phyloP scores from a whole-genome alignment of 2,113 vertebrate genomes.

The Mormyrus lacerda region DNA sequence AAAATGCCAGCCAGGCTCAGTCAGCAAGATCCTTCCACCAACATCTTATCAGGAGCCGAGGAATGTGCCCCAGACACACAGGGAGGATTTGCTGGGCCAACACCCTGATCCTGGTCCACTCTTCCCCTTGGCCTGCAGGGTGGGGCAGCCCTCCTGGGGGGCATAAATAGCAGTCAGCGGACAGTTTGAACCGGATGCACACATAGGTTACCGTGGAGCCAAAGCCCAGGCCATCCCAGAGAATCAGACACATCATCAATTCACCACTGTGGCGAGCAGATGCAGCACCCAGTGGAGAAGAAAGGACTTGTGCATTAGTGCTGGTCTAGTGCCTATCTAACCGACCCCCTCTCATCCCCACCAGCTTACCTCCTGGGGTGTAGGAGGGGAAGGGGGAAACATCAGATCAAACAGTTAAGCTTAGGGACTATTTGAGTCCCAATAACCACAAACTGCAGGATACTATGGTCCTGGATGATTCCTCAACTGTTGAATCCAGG shows the following conservation, averaged over 20 bases:
- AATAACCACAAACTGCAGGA: not conserved
- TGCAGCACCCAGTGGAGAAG: not conserved
- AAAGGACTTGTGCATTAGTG: not conserved
- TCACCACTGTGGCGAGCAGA: not conserved
- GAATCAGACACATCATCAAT: not conserved
- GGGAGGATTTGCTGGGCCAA: not conserved
- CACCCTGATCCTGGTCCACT: not conserved
- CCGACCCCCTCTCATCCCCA: not conserved
- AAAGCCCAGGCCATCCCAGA: not conserved
- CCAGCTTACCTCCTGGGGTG: not conserved
- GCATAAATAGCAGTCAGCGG: constrained; percentile 4
- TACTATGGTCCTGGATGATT: not conserved
- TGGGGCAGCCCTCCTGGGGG: not conserved
- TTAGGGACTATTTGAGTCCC: not conserved
- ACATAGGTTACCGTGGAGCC: too few relatives aligned
- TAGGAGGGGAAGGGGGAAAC: not conserved
- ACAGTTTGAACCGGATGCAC: not conserved
- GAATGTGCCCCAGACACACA: constrained; percentile 2
- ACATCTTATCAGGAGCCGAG: not conserved
- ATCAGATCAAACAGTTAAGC: not conserved
- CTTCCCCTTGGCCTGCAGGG: not conserved
- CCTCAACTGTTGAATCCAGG: not conserved
- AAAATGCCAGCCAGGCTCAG: not conserved
- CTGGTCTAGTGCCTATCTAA: not conserved
- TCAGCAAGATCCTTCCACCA: not conserved